These are phyloP conservation scores for Nasonia longicornis DNA, from an alignment of 1,140 invertebrate species.

Conservation along the genomic window DNA sequence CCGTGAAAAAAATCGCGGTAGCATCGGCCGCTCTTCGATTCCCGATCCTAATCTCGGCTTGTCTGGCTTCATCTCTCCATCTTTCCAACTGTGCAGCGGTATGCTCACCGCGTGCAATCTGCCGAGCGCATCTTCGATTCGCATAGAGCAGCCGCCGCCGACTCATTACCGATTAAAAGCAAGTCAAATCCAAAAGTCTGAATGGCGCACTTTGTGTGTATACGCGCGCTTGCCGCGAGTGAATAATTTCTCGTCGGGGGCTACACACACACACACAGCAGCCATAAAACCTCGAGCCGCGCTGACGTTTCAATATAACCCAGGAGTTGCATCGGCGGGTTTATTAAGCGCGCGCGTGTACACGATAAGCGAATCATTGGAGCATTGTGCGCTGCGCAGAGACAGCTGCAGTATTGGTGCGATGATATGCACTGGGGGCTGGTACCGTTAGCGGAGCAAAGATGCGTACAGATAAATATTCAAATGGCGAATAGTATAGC, in stretches of 20 bases:
- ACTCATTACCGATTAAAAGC: slow-evolving; percentile 45
- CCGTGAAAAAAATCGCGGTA: neutral
- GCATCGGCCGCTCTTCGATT: neutral
- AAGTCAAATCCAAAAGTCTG: slow-evolving; percentile 26
- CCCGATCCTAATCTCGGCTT: slow-evolving; percentile 39
- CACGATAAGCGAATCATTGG: slow-evolving; percentile 25
- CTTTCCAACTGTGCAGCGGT: neutral
- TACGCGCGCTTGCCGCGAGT: no score
- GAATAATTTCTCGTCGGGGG: neutral
- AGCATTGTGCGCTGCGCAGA: slow-evolving; percentile 7
- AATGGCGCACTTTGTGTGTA: slow-evolving; percentile 25
- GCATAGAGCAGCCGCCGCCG: neutral
- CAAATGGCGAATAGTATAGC: slow-evolving; percentile 40
- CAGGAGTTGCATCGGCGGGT: neutral
- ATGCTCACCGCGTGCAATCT: slow-evolving; percentile 1
- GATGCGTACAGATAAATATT: slow-evolving; percentile 55
- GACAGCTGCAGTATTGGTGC: neutral
- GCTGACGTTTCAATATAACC: slow-evolving; percentile 46
- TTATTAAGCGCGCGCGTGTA: neutral
- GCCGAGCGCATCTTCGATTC: slow-evolving; percentile 11
- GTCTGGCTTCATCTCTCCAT: slow-evolving; percentile 25
- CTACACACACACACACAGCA: no score
- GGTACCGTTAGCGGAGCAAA: slow-evolving; percentile 49
- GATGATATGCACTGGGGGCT: slow-evolving; percentile 5
- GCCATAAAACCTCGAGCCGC: neutral